Evolutionary conservation across 2,797 vertebrate species (phyloP).

Genomic region (Chelon labrosus): DNA sequence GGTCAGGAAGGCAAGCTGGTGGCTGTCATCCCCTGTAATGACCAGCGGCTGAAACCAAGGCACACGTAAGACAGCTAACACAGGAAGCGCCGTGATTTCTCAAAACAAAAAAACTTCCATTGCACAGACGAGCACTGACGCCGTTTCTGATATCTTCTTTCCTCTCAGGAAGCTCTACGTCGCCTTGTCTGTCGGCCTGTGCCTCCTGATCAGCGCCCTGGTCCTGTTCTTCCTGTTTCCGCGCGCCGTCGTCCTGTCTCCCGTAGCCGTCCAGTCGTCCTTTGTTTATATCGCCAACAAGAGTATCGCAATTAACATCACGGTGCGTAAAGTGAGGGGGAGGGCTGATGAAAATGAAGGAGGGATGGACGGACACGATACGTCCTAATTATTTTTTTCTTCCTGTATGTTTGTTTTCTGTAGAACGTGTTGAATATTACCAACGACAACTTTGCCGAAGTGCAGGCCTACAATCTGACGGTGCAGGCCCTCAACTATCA

Average conservation of each 20-base stretch:
- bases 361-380: not conserved
- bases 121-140: not conserved
- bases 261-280: constrained; percentile 78
- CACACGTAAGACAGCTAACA: constrained; percentile 78
- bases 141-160: not conserved
- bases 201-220: constrained; percentile 76
- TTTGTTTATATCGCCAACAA: constrained; percentile 46
- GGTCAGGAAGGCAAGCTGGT: constrained; percentile 85
- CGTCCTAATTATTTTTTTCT: not conserved
- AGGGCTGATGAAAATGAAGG: not conserved
- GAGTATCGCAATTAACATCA: constrained; percentile 74
- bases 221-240: constrained; percentile 87
- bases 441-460: constrained; percentile 83
- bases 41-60: constrained; percentile 84
- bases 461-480: constrained; percentile 76
- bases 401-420: not conserved
- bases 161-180: constrained; percentile 84
- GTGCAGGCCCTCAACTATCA: constrained; percentile 80
- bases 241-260: constrained; percentile 72
- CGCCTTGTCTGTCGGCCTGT: constrained; percentile 76
- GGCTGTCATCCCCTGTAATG: constrained; percentile 85
- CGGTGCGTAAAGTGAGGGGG: constrained; percentile 60
- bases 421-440: constrained; percentile 86
- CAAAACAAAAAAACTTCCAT: not conserved
- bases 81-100: not conserved